Conservation (phyloP, 2,113 vertebrate genomes). For the Aegotheles bennettii region DNA sequence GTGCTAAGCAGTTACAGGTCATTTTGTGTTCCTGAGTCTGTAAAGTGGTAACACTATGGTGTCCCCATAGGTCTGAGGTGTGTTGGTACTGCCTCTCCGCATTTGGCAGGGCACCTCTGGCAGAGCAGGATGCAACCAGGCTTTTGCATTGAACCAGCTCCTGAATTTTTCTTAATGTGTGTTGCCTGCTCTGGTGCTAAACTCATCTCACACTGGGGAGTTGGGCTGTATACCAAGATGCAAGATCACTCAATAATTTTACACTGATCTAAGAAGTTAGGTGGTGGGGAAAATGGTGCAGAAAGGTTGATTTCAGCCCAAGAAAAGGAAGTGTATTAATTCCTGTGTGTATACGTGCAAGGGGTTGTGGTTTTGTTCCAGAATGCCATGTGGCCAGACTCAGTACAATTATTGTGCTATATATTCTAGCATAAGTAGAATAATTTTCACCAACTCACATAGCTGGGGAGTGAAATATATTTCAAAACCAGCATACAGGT, state of each 20-base stretch:
- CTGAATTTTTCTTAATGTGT: too few relatives aligned
- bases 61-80: rapidly evolving
- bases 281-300: background rate
- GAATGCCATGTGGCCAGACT: background rate
- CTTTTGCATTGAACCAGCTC: rapidly evolving
- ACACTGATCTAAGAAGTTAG: background rate
- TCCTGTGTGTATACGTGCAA: background rate
- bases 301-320: background rate
- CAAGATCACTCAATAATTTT: background rate
- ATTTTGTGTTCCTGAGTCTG: background rate
- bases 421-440: background rate
- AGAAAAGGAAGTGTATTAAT: background rate
- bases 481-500: background rate
- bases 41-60: rapidly evolving
- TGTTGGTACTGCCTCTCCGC: rapidly evolving
- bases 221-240: background rate
- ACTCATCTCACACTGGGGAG: background rate
- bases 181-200: background rate
- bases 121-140: background rate
- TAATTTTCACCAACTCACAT: background rate
- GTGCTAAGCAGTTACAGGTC: background rate
- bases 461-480: background rate
- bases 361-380: background rate
- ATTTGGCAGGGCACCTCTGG: rapidly evolving
- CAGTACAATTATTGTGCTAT: background rate